phyloP scores from a whole-genome alignment of 2,888 invertebrate genomes.

The Tuberolachnus salignus region DNA sequence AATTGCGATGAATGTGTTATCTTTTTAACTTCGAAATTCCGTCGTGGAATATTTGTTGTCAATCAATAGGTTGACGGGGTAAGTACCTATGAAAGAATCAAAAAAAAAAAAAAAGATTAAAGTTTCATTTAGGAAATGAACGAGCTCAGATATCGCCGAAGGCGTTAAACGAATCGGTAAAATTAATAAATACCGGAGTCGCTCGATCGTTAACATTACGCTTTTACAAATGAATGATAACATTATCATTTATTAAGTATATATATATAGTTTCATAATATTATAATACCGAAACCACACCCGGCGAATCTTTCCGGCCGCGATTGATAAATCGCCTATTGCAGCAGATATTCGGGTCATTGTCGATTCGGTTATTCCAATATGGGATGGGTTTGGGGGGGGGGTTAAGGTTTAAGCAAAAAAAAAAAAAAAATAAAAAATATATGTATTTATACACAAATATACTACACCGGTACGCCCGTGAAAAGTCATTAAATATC shows the following conservation, averaged over 20 bases:
- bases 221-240: neutral
- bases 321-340: conserved; percentile 15
- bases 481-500: conserved; percentile 52
- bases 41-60: no score
- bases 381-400: neutral
- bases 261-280: neutral
- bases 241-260: neutral
- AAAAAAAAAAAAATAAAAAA: conserved; percentile 1
- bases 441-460: neutral
- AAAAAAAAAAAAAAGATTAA: no score
- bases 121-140: no score
- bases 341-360: neutral
- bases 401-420: neutral
- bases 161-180: no score
- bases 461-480: neutral
- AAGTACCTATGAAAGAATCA: no score
- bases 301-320: conserved; percentile 18
- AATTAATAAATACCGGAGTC: no score
- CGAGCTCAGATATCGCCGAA: no score
- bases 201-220: neutral
- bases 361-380: neutral
- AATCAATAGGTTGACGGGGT: no score
- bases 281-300: conserved; percentile 21
- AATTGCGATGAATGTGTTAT: no score
- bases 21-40: no score